A percentile compares a stretch with the other conserved stretches of the same genome.
phyloP scores from a whole-genome alignment of 2,113 vertebrate genomes.

The Pelmatolapia mariae region DNA sequence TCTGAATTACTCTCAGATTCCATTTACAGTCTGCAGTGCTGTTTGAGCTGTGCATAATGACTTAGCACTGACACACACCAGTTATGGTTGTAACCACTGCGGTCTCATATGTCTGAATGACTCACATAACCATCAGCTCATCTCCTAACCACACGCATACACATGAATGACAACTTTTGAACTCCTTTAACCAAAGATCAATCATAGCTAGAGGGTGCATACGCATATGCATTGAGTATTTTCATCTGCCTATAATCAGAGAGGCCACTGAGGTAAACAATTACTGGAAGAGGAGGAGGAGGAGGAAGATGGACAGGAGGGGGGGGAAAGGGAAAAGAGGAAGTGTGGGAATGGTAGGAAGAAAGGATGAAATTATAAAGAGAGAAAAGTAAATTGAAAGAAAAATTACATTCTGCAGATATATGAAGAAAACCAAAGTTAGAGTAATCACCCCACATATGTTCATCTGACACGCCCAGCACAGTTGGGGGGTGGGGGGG shows the following conservation, averaged over 20 bases:
- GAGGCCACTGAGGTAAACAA: conserved; percentile 40
- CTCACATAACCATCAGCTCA: conserved; percentile 45
- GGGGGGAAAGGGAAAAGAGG: not conserved
- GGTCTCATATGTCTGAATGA: conserved; percentile 43
- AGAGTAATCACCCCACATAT: not conserved
- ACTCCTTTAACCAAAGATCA: conserved; percentile 37
- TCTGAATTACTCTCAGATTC: conserved; percentile 26
- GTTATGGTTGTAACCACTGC: conserved; percentile 42
- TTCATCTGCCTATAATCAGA: conserved; percentile 54
- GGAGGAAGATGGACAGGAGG: not conserved
- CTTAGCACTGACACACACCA: conserved; percentile 10
- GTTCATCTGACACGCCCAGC: not conserved
- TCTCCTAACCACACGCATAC: conserved; percentile 43
- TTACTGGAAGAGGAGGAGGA: conserved; percentile 46
- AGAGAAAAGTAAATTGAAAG: not conserved
- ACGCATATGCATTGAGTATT: not conserved
- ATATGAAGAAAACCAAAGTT: not conserved
- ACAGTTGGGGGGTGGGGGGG: not conserved
- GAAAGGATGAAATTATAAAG: not conserved
- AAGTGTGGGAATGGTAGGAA: not conserved
- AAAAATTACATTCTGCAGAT: not conserved
- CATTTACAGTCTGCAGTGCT: not conserved
- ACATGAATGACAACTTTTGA: conserved; percentile 31
- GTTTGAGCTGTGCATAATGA: conserved; percentile 2
- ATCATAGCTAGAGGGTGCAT: conserved; percentile 7